phyloP scores from a whole-genome alignment of 2,113 vertebrate species.

The Boulengeromyrus knoepffleri region DNA sequence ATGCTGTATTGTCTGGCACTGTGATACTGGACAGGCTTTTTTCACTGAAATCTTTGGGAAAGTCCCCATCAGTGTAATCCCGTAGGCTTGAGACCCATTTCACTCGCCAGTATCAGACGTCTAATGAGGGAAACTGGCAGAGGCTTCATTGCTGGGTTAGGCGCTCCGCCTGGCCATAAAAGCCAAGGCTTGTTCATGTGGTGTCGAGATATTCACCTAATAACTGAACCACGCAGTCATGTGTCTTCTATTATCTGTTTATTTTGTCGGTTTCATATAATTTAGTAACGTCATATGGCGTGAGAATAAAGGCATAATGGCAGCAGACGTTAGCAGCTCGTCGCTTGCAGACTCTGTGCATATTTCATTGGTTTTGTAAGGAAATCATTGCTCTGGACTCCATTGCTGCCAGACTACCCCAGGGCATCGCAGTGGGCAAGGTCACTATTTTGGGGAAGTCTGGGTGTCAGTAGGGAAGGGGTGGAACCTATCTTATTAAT shows the following conservation, averaged over 20 bases:
- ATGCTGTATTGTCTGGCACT: neutral
- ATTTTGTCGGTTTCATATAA: conserved; percentile 23
- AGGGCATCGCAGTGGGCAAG: neutral
- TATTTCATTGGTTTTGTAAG: neutral
- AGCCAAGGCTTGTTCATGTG: conserved; percentile 24
- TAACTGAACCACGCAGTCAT: conserved; percentile 44
- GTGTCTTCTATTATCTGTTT: conserved; percentile 46
- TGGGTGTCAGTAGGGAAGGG: neutral
- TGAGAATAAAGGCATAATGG: conserved; percentile 37
- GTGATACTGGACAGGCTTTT: neutral
- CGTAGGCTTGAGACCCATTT: neutral
- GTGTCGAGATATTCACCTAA: conserved; percentile 20
- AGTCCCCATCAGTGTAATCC: neutral
- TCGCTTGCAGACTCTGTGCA: neutral
- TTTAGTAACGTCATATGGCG: conserved; percentile 43
- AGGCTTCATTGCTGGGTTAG: neutral
- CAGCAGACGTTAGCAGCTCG: conserved; percentile 12
- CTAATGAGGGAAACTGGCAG: neutral
- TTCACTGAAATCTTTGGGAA: neutral
- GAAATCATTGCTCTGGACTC: neutral
- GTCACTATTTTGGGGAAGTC: neutral
- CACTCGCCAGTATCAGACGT: neutral
- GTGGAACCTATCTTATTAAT: neutral
- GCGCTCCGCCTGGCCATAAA: neutral
- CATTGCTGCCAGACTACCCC: neutral